These are phyloP conservation scores for Gallinago stenura DNA, from an alignment of 2,797 vertebrate genomes.

Conservation along the genomic window DNA sequence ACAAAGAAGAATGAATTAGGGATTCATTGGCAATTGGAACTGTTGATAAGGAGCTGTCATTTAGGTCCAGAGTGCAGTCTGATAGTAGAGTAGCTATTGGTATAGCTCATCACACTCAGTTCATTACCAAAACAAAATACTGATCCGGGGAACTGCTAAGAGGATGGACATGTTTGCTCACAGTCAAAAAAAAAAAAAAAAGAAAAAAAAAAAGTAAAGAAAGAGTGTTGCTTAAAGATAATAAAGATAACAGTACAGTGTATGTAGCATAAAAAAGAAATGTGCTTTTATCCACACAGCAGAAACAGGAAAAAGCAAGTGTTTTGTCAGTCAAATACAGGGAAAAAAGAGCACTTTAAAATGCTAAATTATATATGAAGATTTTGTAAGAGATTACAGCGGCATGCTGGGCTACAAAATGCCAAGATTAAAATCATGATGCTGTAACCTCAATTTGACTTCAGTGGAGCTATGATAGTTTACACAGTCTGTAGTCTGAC, in stretches of 20 bases:
- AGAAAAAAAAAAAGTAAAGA: no score
- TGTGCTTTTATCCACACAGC: not conserved
- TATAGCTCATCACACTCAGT: not conserved
- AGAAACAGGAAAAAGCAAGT: not conserved
- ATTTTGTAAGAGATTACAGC: not conserved
- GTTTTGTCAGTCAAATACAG: not conserved
- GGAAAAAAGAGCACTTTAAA: not conserved
- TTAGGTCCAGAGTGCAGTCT: not conserved
- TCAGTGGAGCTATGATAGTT: not conserved
- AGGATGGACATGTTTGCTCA: not conserved
- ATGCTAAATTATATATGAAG: not conserved
- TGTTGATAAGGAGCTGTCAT: not conserved
- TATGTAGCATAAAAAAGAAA: not conserved
- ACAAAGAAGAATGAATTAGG: not conserved
- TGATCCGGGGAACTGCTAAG: not conserved
- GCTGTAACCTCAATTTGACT: not conserved
- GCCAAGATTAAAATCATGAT: not conserved
- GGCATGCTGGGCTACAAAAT: not conserved
- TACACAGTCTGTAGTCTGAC: not conserved
- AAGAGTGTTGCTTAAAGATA: not conserved
- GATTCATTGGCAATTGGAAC: not conserved
- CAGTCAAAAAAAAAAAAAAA: not conserved
- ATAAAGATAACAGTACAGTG: not conserved
- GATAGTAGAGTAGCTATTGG: conserved; percentile 16
- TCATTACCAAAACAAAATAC: not conserved